Conservation (phyloP, 2,113 vertebrate genomes). For the Passer montanus region DNA sequence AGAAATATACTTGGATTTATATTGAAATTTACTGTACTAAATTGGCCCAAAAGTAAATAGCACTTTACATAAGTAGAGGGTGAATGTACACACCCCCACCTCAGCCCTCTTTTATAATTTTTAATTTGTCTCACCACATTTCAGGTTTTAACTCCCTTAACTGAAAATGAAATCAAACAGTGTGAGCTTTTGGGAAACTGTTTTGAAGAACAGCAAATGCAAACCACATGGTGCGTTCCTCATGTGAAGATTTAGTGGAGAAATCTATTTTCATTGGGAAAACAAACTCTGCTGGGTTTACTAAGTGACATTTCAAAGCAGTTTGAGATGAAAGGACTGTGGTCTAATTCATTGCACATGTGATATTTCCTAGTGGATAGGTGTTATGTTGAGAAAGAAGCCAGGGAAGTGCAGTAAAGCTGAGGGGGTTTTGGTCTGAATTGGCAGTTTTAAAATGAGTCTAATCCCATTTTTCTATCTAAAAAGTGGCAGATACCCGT, state of each 20-base stretch:
- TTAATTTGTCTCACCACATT: not conserved
- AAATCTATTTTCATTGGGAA: slow-evolving; percentile 26
- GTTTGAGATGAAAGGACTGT: slow-evolving; percentile 41
- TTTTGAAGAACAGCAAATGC: slow-evolving; percentile 20
- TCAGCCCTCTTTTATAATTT: not conserved
- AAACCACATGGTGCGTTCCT: slow-evolving; percentile 15
- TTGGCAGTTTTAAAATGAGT: not conserved
- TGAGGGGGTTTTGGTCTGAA: not conserved
- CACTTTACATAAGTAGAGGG: not conserved
- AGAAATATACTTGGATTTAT: not conserved
- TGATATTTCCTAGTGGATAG: slow-evolving; percentile 32
- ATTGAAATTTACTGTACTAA: not conserved
- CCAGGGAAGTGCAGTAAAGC: not conserved
- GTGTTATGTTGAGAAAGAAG: not conserved
- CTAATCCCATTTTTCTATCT: not conserved
- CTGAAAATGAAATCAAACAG: not conserved
- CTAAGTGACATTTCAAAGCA: slow-evolving; percentile 45
- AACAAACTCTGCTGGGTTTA: slow-evolving; percentile 5
- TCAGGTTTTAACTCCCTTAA: not conserved
- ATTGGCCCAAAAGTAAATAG: not conserved
- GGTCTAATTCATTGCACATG: slow-evolving; percentile 52
- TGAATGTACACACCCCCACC: not conserved
- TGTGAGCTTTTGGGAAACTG: not conserved
- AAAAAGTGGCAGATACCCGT: not conserved
- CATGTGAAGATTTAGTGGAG: not conserved